These are phyloP conservation scores for Phrynocephalus vlangalii DNA, from an alignment of 2,797 vertebrate genomes.

Conservation along the genomic window DNA sequence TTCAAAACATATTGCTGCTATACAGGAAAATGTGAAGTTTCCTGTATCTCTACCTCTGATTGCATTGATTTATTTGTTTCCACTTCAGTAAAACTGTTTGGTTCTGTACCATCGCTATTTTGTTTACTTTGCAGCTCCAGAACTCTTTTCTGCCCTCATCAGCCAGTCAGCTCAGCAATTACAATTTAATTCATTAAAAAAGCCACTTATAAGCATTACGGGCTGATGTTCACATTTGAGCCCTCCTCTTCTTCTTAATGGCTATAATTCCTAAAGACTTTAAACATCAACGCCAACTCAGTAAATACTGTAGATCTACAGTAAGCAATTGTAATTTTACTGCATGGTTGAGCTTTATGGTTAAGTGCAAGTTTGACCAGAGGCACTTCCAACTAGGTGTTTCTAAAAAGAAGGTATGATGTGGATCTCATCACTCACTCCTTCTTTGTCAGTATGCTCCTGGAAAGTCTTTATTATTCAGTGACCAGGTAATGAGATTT, in stretches of 20 bases:
- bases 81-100: slow-evolving; percentile 57
- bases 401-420: neutral
- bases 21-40: slow-evolving; percentile 47
- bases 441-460: neutral
- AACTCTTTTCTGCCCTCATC: neutral
- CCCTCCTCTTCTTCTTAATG: neutral
- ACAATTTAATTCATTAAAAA: slow-evolving; percentile 42
- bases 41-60: slow-evolving; percentile 34
- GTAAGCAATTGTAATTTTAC: neutral
- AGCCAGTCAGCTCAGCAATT: slow-evolving; percentile 24
- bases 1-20: slow-evolving; percentile 36
- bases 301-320: neutral
- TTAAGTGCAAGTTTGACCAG: neutral
- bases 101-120: slow-evolving; percentile 1
- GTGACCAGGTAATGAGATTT: neutral
- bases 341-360: neutral
- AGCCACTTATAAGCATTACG: slow-evolving; percentile 20
- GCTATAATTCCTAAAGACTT: slow-evolving; percentile 34
- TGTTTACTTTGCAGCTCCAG: slow-evolving; percentile 28
- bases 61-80: slow-evolving; percentile 52
- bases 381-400: slow-evolving; percentile 7
- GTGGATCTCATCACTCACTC: neutral
- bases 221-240: slow-evolving; percentile 9
- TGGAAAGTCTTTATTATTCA: neutral
- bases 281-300: accelerated